Percentiles rank a stretch among this genome's conserved stretches.
Evolutionary conservation across 2,888 invertebrate genomes (phyloP).

Genomic region (Sminthurides aquaticus): DNA sequence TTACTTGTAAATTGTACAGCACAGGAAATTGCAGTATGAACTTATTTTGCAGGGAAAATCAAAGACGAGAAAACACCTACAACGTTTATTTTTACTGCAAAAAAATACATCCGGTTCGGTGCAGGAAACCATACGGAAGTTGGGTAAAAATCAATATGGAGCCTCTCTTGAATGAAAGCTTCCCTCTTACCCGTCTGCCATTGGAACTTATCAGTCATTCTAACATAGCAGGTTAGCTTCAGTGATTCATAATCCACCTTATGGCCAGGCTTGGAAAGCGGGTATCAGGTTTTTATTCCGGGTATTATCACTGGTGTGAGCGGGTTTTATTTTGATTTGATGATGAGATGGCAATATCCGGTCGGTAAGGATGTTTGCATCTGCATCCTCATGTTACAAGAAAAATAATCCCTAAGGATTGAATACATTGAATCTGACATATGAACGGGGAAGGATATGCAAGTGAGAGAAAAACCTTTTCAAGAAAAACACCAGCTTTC

Average conservation of each 20-base stretch:
- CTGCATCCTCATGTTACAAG: background rate
- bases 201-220: background rate
- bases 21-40: too few relatives aligned
- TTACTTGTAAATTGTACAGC: too few relatives aligned
- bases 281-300: background rate
- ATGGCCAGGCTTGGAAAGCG: background rate
- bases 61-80: too few relatives aligned
- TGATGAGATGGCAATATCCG: background rate
- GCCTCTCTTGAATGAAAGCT: background rate
- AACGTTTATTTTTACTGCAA: background rate
- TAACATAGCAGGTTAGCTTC: too few relatives aligned
- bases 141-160: background rate
- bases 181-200: background rate
- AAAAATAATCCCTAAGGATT: background rate
- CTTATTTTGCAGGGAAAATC: too few relatives aligned
- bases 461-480: too few relatives aligned
- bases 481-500: too few relatives aligned
- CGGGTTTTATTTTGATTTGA: background rate
- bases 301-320: background rate
- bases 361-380: background rate
- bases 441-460: too few relatives aligned
- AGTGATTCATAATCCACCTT: background rate
- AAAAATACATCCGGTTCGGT: background rate
- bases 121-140: too few relatives aligned
- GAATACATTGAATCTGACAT: background rate